phyloP scores from a whole-genome alignment of 2,113 vertebrate species.

The Nothobranchius furzeri region DNA sequence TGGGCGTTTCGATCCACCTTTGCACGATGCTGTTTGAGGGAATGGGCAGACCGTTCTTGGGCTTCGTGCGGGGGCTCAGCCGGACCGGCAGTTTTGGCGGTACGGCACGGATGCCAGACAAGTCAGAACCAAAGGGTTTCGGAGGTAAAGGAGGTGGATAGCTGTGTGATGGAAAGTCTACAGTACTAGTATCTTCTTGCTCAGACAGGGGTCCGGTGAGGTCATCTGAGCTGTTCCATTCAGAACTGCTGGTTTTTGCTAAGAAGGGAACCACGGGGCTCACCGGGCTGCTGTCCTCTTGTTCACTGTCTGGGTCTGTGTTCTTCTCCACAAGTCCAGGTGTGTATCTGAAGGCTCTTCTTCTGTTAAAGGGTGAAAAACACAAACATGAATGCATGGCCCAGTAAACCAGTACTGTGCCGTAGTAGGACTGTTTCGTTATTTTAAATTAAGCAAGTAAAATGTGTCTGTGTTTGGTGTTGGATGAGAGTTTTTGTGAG shows the following conservation, averaged over 20 bases:
- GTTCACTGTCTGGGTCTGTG: slow-evolving; percentile 41
- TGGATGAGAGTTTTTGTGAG: too few species aligned
- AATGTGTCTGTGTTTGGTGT: too few species aligned
- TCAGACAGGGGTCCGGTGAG: slow-evolving; percentile 68
- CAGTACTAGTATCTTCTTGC: slow-evolving; percentile 57
- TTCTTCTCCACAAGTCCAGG: slow-evolving; percentile 54
- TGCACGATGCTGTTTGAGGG: slow-evolving; percentile 42
- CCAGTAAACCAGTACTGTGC: background rate
- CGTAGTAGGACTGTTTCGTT: too few species aligned
- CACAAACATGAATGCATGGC: background rate
- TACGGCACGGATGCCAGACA: slow-evolving; percentile 22
- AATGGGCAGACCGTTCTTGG: slow-evolving; percentile 39
- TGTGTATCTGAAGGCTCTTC: slow-evolving; percentile 66
- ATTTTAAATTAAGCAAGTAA: too few species aligned
- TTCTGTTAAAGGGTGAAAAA: slow-evolving; percentile 42
- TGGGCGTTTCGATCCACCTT: slow-evolving; percentile 68
- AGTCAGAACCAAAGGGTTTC: slow-evolving; percentile 75
- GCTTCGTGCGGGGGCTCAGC: slow-evolving; percentile 28
- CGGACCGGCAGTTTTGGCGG: slow-evolving; percentile 25
- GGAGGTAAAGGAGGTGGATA: slow-evolving; percentile 82
- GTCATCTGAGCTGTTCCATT: slow-evolving; percentile 80
- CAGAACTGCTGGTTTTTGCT: slow-evolving; percentile 75
- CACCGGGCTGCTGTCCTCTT: slow-evolving; percentile 44
- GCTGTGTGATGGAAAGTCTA: slow-evolving; percentile 44
- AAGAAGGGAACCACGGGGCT: slow-evolving; percentile 51